Conservation (phyloP, 2,888 invertebrate species). For the Labia minor region DNA sequence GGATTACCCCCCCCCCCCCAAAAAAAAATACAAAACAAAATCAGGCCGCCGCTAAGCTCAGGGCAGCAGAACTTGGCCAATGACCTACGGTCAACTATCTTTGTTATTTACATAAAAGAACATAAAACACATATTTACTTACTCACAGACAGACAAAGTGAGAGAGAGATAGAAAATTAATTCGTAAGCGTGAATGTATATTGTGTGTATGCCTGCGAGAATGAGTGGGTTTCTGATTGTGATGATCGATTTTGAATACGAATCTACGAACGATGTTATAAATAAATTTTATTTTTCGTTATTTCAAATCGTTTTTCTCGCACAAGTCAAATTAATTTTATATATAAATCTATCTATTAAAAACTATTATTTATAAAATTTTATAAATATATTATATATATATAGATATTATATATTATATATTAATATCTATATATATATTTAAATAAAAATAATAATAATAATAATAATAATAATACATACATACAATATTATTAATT, state of each 20-base stretch:
- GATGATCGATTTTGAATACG: not conserved
- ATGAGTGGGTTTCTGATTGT: not conserved
- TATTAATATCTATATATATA: no score
- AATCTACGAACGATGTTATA: not conserved
- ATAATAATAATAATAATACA: no score
- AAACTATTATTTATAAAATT: not conserved
- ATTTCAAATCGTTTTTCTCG: conserved; percentile 13
- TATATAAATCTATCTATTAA: conserved; percentile 3
- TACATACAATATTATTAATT: no score
- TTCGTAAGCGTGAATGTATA: not conserved
- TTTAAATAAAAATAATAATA: no score
- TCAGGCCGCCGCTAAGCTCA: not conserved
- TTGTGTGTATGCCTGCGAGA: not conserved
- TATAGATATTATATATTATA: no score
- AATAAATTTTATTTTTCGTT: conserved; percentile 13
- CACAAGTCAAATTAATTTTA: conserved; percentile 9
- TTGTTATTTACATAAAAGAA: not conserved
- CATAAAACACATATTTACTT: not conserved
- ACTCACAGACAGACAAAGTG: conserved; percentile 3
- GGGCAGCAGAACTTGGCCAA: not conserved
- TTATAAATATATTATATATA: not conserved
- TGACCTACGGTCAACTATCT: not conserved
- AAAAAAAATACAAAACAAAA: no score
- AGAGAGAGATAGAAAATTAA: not conserved
- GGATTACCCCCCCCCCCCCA: no score